Base-by-base conservation (phyloP, 1,140 invertebrate species). In the Fopius arisanus region DNA sequence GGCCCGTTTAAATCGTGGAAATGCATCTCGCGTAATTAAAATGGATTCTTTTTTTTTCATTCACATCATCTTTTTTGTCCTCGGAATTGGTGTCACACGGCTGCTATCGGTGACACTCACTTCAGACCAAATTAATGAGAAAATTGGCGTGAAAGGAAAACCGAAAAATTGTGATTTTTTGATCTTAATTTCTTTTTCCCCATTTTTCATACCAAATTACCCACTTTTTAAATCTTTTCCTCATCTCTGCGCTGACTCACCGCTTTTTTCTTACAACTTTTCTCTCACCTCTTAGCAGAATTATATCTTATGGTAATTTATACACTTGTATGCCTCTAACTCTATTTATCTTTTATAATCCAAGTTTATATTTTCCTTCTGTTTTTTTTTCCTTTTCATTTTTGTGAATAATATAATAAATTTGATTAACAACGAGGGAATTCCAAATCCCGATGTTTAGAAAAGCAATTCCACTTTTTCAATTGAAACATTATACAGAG, bases 221-320 rank as follows among this genome's bases (percentile, higher is more conserved):
- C 54, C 23, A 59, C 19, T 59, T 59, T 59, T 19, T 59, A 1
- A 48, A 59, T 77, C 75, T 77, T 78, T 73, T 76, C 68, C 78
- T 80, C 72, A 51, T 75, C 74, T 77, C 76, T 83, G 79, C 78
- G 83, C 81, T 85, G 78, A 86, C 68, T 84, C 83, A 86, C 84
- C 70, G 85, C 84, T 87, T 87, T 72, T 80, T 84, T 79, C 82
- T 83, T 75, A 67, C 78, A 76, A 84, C 79, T 78, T 81, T 81
- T 82, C 21, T 31, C 63, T 78, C n/a, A 78, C 76, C 74, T 81
- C 66, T 83, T 84, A 82, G 84, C 75, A 80, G 78, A 77, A 67
- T 76, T 72, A 48, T 75, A 74, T 75, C 65, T 79, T 78, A 76
- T 59, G 9, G 10, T 59, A 26, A 59, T 59, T 26, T 59, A 26